Evolutionary conservation across 2,797 vertebrate species (phyloP).

Genomic region (Chelon auratus): DNA sequence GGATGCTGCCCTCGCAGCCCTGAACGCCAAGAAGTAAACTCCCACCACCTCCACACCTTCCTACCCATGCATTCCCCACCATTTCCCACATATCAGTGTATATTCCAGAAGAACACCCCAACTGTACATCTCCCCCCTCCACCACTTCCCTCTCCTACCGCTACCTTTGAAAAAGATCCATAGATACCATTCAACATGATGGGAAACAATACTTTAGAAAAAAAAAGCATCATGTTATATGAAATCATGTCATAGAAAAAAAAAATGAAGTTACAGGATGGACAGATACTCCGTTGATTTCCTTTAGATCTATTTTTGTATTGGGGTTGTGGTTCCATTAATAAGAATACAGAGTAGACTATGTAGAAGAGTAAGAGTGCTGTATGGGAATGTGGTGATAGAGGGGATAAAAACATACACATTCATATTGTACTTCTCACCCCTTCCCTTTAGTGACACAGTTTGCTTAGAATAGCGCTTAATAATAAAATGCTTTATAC

Average conservation of each 20-base stretch:
- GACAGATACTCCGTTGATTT: constrained; percentile 82
- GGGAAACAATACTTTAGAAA: constrained; percentile 66
- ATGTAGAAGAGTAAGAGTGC: constrained; percentile 53
- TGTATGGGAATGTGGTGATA: constrained; percentile 58
- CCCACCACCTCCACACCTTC: constrained; percentile 47
- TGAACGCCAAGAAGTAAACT: constrained; percentile 93
- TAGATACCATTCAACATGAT: constrained; percentile 72
- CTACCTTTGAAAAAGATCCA: constrained; percentile 70
- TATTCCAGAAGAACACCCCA: constrained; percentile 67
- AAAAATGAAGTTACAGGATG: constrained; percentile 73
- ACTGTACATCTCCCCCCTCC: constrained; percentile 48
- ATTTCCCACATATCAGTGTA: constrained; percentile 67
- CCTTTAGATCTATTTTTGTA: constrained; percentile 86
- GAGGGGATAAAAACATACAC: constrained; percentile 68
- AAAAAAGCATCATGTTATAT: constrained; percentile 66
- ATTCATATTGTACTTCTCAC: constrained; percentile 72
- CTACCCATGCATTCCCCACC: constrained; percentile 59
- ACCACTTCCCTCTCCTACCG: constrained; percentile 28
- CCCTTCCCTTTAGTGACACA: constrained; percentile 79
- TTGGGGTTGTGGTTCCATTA: constrained; percentile 80
- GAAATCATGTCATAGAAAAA: constrained; percentile 73
- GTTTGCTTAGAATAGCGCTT: constrained; percentile 83
- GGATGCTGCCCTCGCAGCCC: constrained; percentile 88
- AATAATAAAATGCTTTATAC: constrained; percentile 86
- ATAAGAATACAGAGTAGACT: constrained; percentile 73